Percentiles rank a stretch among this genome's conserved stretches.
phyloP scores from a whole-genome alignment of 1,140 invertebrate genomes.

The Plutomurus gul region DNA sequence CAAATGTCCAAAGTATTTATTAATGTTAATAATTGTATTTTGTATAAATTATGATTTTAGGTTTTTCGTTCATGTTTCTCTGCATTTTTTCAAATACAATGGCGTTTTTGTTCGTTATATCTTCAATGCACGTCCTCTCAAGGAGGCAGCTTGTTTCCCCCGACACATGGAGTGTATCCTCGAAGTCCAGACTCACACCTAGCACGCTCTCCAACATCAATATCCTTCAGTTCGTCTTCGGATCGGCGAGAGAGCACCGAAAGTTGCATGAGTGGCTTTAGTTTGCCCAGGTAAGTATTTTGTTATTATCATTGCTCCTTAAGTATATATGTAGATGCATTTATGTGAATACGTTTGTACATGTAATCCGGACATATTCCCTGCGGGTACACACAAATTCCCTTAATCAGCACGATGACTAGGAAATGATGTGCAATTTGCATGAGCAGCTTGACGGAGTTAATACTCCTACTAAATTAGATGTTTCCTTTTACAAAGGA shows the following conservation, averaged over 20 bases:
- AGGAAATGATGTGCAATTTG: too few relatives aligned
- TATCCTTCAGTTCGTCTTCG: conserved; percentile 45
- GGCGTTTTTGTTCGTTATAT: conserved; percentile 52
- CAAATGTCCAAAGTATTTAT: background rate
- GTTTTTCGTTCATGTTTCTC: conserved; percentile 54
- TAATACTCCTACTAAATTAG: too few relatives aligned
- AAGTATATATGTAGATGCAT: too few relatives aligned
- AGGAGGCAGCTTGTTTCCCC: conserved; percentile 12
- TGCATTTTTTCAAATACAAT: conserved; percentile 54
- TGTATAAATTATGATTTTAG: conserved; percentile 34
- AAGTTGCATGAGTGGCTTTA: conserved; percentile 52
- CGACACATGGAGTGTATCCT: conserved; percentile 22
- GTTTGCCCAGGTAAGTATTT: conserved; percentile 46
- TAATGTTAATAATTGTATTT: background rate
- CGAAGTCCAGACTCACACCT: conserved; percentile 41
- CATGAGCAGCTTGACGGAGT: too few relatives aligned
- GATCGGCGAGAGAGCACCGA: conserved; percentile 53
- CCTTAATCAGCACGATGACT: too few relatives aligned
- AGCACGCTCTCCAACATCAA: conserved; percentile 47
- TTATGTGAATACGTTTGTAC: too few relatives aligned
- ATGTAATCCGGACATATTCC: too few relatives aligned
- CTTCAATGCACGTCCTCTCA: conserved; percentile 51
- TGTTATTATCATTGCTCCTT: too few relatives aligned
- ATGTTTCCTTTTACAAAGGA: too few relatives aligned
- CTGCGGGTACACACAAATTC: too few relatives aligned